These are phyloP conservation scores for Cyprinus carpio DNA, from an alignment of 2,113 vertebrate species.

Conservation along the genomic window DNA sequence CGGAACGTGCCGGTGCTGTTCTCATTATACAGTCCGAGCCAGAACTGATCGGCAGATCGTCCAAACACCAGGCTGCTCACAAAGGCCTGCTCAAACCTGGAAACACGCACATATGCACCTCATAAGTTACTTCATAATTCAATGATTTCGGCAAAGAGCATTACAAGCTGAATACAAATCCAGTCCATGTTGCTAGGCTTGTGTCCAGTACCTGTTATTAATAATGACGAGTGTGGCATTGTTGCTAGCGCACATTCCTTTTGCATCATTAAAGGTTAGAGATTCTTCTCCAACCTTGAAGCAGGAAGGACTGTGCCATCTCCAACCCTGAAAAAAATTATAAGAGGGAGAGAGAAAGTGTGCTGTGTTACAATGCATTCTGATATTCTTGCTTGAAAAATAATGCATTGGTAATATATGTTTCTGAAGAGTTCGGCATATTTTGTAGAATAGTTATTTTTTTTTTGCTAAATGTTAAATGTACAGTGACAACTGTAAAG, in stretches of 20 bases:
- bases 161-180: slow-evolving; percentile 8
- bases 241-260: slow-evolving; percentile 78
- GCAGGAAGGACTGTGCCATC: slow-evolving; percentile 94
- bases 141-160: neutral
- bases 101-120: slow-evolving; percentile 7
- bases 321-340: slow-evolving; percentile 85
- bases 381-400: neutral
- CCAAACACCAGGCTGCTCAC: slow-evolving; percentile 89
- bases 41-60: slow-evolving; percentile 84
- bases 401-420: neutral
- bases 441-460: neutral
- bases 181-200: neutral
- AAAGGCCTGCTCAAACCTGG: slow-evolving; percentile 94
- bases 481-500: neutral
- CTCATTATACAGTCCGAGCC: slow-evolving; percentile 87
- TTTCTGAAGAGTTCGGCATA: neutral
- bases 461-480: neutral
- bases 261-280: slow-evolving; percentile 81
- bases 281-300: slow-evolving; percentile 90
- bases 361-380: slow-evolving; percentile 1
- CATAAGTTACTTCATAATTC: neutral
- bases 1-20: slow-evolving; percentile 78
- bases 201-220: slow-evolving; percentile 80
- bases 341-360: neutral
- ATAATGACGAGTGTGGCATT: slow-evolving; percentile 83